phyloP scores from a whole-genome alignment of 2,113 vertebrate species.

The Helogale parvula region DNA sequence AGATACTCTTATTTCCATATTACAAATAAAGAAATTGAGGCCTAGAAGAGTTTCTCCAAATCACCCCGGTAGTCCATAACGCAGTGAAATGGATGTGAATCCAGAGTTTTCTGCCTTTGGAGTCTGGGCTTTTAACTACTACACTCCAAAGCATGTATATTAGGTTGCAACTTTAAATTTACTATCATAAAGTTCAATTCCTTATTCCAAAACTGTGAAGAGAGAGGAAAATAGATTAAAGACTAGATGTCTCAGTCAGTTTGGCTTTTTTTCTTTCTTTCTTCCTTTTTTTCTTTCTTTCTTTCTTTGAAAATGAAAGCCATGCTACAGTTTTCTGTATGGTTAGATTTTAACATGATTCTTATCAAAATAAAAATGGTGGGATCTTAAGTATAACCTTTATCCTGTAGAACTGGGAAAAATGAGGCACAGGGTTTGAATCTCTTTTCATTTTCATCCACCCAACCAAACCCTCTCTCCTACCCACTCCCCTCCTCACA shows the following conservation, averaged over 20 bases:
- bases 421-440: neutral
- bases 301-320: conserved; percentile 51
- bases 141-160: neutral
- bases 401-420: conserved; percentile 14
- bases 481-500: neutral
- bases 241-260: conserved; percentile 26
- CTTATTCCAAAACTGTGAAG: neutral
- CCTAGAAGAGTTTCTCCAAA: neutral
- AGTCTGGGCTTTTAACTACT: neutral
- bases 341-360: conserved; percentile 66
- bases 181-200: neutral
- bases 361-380: conserved; percentile 60
- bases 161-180: neutral
- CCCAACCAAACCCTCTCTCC: neutral
- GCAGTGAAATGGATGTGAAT: neutral
- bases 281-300: neutral
- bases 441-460: neutral
- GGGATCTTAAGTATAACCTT: conserved; percentile 61
- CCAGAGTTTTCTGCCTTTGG: neutral
- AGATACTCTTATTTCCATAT: neutral
- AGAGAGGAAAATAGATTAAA: conserved; percentile 62
- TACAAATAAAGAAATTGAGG: neutral
- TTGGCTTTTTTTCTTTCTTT: neutral
- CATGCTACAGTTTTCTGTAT: conserved; percentile 44
- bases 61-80: neutral